These are phyloP conservation scores for Drosophila affinis DNA, from an alignment of 2,888 invertebrate genomes.

Conservation along the genomic window DNA sequence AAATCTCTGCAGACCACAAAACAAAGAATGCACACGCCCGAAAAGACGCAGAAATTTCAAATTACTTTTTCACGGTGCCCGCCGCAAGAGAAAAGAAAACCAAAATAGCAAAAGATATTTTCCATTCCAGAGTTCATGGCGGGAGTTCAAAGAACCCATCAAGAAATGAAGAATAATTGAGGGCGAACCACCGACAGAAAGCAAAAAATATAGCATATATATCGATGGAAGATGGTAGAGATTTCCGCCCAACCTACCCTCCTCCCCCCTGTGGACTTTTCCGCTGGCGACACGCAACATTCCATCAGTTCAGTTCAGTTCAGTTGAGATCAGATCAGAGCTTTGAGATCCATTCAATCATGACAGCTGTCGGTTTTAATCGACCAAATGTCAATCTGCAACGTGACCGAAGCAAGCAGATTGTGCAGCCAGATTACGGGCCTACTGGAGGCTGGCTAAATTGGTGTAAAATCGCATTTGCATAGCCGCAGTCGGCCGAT, in stretches of 20 bases:
- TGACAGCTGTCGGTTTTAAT: slow-evolving; percentile 76
- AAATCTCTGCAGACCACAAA: slow-evolving; percentile 12
- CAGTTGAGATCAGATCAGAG: slow-evolving; percentile 5
- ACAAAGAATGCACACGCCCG: neutral
- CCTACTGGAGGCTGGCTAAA: slow-evolving; percentile 19
- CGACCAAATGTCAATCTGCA: slow-evolving; percentile 66
- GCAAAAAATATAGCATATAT: slow-evolving; percentile 23
- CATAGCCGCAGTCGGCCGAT: slow-evolving; percentile 43
- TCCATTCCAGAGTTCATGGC: slow-evolving; percentile 28
- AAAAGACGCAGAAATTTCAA: slow-evolving; percentile 40
- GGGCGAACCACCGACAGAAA: slow-evolving; percentile 3
- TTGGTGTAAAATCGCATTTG: slow-evolving; percentile 59
- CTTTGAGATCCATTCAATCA: slow-evolving; percentile 63
- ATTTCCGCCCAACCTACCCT: too few species aligned
- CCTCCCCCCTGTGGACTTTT: slow-evolving; percentile 10
- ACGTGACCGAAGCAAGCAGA: slow-evolving; percentile 53
- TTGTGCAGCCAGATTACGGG: slow-evolving; percentile 57
- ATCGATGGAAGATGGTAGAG: neutral
- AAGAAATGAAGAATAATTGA: slow-evolving; percentile 20
- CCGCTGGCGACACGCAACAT: slow-evolving; percentile 33
- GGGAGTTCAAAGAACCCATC: slow-evolving; percentile 42
- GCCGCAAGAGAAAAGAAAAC: neutral
- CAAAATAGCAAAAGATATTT: slow-evolving; percentile 18
- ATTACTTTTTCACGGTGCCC: slow-evolving; percentile 32
- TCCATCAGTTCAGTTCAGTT: slow-evolving; percentile 6